phyloP scores from a whole-genome alignment of 2,797 vertebrate genomes.

The Peromyscus attwateri region DNA sequence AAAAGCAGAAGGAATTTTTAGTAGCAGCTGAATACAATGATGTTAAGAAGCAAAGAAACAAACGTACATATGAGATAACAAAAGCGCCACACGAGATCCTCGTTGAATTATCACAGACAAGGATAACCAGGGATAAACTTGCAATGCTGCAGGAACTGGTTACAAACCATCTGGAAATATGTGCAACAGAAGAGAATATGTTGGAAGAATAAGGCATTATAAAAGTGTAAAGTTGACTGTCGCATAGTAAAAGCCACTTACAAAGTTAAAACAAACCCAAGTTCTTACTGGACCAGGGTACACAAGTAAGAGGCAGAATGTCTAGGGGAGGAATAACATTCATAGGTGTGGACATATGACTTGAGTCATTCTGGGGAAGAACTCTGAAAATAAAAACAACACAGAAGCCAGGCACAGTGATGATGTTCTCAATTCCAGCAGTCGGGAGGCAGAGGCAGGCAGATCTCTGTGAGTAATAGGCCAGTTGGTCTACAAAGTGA shows the following conservation, averaged over 20 bases:
- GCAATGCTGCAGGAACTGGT: neutral
- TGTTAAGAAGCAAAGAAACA: slow-evolving; percentile 50
- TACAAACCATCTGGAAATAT: neutral
- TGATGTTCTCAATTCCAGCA: neutral
- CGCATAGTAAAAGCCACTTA: neutral
- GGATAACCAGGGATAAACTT: neutral
- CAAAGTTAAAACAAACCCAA: slow-evolving; percentile 23
- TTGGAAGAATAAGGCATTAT: neutral
- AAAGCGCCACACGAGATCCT: neutral
- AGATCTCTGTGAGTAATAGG: neutral
- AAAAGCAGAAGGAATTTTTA: slow-evolving; percentile 17
- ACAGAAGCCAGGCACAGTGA: neutral
- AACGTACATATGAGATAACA: neutral
- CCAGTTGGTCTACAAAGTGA: neutral
- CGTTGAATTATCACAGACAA: neutral
- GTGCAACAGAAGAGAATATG: neutral
- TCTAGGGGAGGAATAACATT: neutral
- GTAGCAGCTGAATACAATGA: neutral
- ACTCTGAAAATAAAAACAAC: neutral
- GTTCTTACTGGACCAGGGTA: neutral
- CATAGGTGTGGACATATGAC: neutral
- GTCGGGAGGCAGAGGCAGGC: neutral
- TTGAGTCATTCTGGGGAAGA: neutral
- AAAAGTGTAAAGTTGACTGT: neutral
- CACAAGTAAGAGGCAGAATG: neutral